phyloP scores from a whole-genome alignment of 2,888 invertebrate genomes.

The Lithophane ornitopus region DNA sequence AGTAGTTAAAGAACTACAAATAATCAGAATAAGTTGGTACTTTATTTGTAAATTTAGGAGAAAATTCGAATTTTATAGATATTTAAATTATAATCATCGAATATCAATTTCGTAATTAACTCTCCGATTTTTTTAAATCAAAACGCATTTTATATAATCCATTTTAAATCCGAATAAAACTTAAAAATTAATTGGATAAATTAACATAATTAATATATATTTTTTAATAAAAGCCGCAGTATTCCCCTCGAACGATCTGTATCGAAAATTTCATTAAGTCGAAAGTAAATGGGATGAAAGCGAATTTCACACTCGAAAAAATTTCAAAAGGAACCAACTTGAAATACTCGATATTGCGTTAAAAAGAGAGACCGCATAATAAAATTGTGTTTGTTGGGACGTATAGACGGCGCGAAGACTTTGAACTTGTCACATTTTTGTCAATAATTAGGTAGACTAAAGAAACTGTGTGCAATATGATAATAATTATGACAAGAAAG shows the following conservation, averaged over 20 bases:
- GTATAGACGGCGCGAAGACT: conserved; percentile 48
- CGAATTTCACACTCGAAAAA: conserved; percentile 85
- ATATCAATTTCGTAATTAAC: neutral
- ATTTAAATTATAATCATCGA: neutral
- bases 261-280: conserved; percentile 85
- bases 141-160: neutral
- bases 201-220: conserved; percentile 75
- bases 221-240: conserved; percentile 69
- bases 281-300: conserved; percentile 84
- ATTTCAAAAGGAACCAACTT: conserved; percentile 83
- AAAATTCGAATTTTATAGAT: neutral
- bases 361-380: conserved; percentile 83
- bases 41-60: neutral
- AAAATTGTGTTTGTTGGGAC: conserved; percentile 81
- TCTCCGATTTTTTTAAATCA: neutral
- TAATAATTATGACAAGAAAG: neutral
- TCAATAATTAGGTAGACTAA: neutral
- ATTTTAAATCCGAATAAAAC: conserved; percentile 24
- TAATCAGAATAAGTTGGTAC: neutral
- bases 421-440: conserved; percentile 55
- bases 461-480: neutral
- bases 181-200: conserved; percentile 75
- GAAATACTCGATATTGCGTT: conserved; percentile 83
- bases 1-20: neutral
- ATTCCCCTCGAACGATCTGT: conserved; percentile 70